Percentiles rank a stretch among this genome's conserved stretches.
These are phyloP conservation scores for Steinernema hermaphroditum DNA, from an alignment of 2,888 invertebrate genomes.

Conservation along the genomic window DNA sequence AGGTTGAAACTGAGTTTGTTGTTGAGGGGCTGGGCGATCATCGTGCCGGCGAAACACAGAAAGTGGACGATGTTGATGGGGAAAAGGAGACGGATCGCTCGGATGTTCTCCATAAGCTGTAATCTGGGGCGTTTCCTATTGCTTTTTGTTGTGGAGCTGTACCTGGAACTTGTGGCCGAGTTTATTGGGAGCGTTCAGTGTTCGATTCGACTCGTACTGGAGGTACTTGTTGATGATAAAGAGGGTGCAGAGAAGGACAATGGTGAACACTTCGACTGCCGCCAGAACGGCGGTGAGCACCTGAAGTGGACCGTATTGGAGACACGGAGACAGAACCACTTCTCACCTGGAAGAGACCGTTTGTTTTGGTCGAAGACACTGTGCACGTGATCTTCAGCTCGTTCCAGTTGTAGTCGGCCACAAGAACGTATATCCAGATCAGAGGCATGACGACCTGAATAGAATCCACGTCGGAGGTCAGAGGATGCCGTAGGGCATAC, in stretches of 20 bases:
- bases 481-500: neutral
- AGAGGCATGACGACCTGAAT: slow-evolving; percentile 3
- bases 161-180: slow-evolving; percentile 26
- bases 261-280: neutral
- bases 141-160: neutral
- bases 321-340: too few relatives aligned
- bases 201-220: neutral
- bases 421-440: slow-evolving; percentile 1
- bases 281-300: neutral
- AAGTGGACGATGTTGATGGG: slow-evolving; percentile 24
- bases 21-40: slow-evolving; percentile 26
- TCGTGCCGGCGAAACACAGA: slow-evolving; percentile 25
- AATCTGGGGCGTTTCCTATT: neutral
- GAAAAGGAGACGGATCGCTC: slow-evolving; percentile 9
- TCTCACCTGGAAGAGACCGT: slow-evolving; percentile 13
- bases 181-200: slow-evolving; percentile 3
- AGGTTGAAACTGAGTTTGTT: slow-evolving; percentile 18
- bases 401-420: slow-evolving; percentile 10
- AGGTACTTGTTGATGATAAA: slow-evolving; percentile 26
- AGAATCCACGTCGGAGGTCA: neutral
- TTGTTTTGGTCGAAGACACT: slow-evolving; percentile 5
- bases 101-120: slow-evolving; percentile 25
- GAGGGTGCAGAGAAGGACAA: slow-evolving; percentile 10
- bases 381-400: slow-evolving; percentile 27
- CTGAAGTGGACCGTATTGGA: neutral